These are phyloP conservation scores for Ciconia maguari DNA, from an alignment of 2,113 vertebrate species.

Conservation along the genomic window DNA sequence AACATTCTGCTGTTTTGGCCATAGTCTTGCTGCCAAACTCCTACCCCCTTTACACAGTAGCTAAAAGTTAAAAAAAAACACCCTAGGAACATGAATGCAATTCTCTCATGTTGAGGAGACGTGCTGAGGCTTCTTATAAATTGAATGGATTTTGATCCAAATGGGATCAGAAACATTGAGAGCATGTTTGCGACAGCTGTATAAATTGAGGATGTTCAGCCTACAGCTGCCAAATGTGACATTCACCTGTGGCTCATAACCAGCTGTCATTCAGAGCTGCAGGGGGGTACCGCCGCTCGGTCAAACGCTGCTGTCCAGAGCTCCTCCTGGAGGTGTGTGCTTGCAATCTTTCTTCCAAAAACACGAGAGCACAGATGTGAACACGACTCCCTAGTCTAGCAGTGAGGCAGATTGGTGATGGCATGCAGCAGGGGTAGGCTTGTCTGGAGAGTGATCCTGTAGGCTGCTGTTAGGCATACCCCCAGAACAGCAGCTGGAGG, in stretches of 20 bases:
- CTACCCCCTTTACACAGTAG: background rate
- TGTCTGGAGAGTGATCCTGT: background rate
- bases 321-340: background rate
- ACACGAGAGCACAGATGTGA: background rate
- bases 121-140: background rate
- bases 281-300: accelerated
- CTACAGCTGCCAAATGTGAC: background rate
- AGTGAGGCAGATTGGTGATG: background rate
- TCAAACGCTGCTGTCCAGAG: background rate
- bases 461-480: background rate
- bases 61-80: background rate
- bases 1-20: background rate
- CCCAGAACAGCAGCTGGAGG: background rate
- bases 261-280: accelerated
- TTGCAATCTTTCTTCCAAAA: background rate
- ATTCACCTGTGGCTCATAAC: background rate
- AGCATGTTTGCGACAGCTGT: background rate
- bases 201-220: background rate
- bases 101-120: background rate
- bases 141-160: background rate
- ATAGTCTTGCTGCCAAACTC: background rate
- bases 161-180: background rate
- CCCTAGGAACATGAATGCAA: background rate
- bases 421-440: background rate
- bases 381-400: background rate